A percentile compares a stretch with the other conserved stretches of the same genome.
These are phyloP conservation scores for Picus viridis DNA, from an alignment of 2,797 vertebrate genomes.

Conservation along the genomic window DNA sequence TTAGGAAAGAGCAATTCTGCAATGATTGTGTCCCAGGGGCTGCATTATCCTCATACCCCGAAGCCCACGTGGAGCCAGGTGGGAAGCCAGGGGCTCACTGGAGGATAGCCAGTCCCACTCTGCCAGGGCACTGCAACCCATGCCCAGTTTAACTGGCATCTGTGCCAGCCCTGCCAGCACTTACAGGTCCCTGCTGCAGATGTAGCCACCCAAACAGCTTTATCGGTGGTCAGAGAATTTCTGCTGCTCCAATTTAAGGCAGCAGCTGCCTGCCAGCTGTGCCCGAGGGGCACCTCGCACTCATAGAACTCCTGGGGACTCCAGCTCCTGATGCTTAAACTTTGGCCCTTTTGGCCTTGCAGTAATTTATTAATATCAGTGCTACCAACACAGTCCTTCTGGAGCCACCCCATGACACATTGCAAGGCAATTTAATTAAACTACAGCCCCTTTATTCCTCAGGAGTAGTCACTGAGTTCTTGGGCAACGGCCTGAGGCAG, in stretches of 20 bases:
- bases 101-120: rapidly evolving
- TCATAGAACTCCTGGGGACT: neutral
- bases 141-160: rapidly evolving
- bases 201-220: neutral
- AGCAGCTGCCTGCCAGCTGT: neutral
- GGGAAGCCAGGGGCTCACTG: neutral
- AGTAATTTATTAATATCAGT: neutral
- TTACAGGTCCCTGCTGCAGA: rapidly evolving
- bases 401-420: neutral
- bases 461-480: neutral
- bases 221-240: neutral
- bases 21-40: rapidly evolving
- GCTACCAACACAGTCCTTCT: neutral
- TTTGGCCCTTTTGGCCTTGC: neutral
- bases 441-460: neutral
- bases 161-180: neutral
- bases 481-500: neutral
- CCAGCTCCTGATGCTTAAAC: neutral
- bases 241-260: neutral
- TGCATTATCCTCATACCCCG: neutral
- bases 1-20: neutral
- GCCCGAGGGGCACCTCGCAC: neutral
- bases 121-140: neutral
- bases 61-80: rapidly evolving
- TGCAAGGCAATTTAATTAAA: neutral